Base-by-base conservation (phyloP, 2,797 vertebrate species). In the Rhabdomys pumilio region DNA sequence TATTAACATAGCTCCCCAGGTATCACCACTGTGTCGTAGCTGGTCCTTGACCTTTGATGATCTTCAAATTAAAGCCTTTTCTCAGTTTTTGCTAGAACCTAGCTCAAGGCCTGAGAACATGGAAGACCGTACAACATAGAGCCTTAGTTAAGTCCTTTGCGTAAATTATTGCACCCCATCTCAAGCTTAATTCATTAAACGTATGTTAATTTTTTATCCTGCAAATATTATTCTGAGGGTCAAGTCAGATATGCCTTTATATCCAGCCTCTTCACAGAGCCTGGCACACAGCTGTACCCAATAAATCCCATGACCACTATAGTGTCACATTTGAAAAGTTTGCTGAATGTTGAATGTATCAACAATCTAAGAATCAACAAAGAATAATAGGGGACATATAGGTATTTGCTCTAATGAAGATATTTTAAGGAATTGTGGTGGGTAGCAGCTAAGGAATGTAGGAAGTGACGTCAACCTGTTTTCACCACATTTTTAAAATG, bases 401-500 rank as follows among this genome's bases (percentile, higher is more conserved):
- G 41, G 12, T 5, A 9, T n/a, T 86, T 47, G 44, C 57, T 75
- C 65, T 76, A 17, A 65, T 7, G 22, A 38, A 73, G 15, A 79
- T 26, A 92, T 65, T 88, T 93, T 82, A 53, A 87, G 92, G 84
- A 31, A 31, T 77, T 6, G 0, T 44, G 4, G 3, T 34, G 3
- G 14, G 24, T 6, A 50, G 10, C 41, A 1, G 10, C 5, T 57
- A 47, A 75, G 82, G 19, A 77, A 67, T 9, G 0, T 6, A 34
- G 19, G 7, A 83, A 93, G 47, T 79, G 38, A 72, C 15, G 3
- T 65, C 77, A 19, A 76, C 9, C 41, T 91, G 47, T 93, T 85
- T 81, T 95, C 20, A 75, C 34, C 44, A 90, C 55, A 31, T 53
- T 95, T 94, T 91, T 31, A 86, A 93, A 96, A 76, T 53, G 77